phyloP scores from a whole-genome alignment of 2,888 invertebrate species.

The Conomelus anceps region DNA sequence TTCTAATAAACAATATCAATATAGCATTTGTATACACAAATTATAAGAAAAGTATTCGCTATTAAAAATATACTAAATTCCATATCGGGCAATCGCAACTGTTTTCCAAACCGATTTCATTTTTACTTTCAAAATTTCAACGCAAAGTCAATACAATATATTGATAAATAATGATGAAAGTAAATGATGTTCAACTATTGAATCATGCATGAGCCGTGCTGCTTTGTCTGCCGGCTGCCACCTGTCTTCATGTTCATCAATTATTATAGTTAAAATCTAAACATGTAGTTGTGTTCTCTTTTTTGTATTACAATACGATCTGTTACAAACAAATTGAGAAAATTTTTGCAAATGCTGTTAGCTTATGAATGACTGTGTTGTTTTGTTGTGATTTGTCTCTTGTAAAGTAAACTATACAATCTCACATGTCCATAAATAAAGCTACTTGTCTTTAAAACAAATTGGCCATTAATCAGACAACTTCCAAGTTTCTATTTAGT shows the following conservation, averaged over 20 bases:
- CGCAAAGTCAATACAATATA: background rate
- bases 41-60: background rate
- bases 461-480: background rate
- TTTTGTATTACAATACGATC: conserved; percentile 33
- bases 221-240: conserved; percentile 28
- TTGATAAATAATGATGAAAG: background rate
- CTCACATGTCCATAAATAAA: conserved; percentile 35
- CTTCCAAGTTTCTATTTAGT: too few species aligned
- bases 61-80: background rate
- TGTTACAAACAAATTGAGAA: conserved; percentile 26
- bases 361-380: conserved; percentile 36
- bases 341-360: conserved; percentile 32
- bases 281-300: conserved; percentile 34
- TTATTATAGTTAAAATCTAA: conserved; percentile 24
- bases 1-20: background rate
- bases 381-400: conserved; percentile 35
- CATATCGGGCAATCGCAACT: background rate
- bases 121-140: background rate
- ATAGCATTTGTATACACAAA: background rate
- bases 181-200: background rate
- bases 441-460: conserved; percentile 35
- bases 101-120: background rate
- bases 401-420: conserved; percentile 35
- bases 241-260: conserved; percentile 31
- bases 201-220: conserved; percentile 13